Conservation (phyloP, 2,797 vertebrate genomes). For the Pseudochirops corinnae region DNA sequence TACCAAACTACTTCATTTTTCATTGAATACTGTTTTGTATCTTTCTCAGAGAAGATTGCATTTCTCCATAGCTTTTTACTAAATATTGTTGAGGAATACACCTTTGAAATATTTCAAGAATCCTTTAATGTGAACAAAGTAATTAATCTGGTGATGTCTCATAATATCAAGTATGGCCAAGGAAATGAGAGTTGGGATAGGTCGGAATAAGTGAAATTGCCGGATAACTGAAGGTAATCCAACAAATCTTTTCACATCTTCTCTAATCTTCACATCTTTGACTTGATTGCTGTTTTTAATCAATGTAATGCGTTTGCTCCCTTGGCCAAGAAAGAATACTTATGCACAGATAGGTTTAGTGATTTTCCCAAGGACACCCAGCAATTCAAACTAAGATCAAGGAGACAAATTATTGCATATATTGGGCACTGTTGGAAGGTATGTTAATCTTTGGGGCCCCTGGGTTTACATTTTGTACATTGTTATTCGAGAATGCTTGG, state of each 20-base stretch:
- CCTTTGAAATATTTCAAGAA: background rate
- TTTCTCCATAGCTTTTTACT: background rate
- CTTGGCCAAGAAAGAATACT: background rate
- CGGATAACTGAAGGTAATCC: background rate
- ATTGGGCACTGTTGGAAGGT: background rate
- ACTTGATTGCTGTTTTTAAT: background rate
- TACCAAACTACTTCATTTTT: background rate
- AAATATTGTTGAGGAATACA: background rate
- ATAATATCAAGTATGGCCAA: background rate
- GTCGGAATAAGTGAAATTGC: background rate
- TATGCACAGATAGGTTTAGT: background rate
- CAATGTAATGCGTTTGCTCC: background rate
- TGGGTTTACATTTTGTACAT: background rate
- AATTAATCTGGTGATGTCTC: background rate
- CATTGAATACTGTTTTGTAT: background rate
- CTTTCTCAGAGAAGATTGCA: background rate
- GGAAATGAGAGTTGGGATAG: background rate
- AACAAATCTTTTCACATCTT: background rate
- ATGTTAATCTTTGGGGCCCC: background rate
- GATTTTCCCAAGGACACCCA: background rate
- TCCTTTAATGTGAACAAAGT: background rate
- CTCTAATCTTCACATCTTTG: background rate
- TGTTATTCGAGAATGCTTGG: background rate
- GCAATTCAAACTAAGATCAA: background rate
- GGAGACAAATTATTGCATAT: background rate